Conservation (phyloP, 2,797 vertebrate genomes). For the Hydrocynus forskahlii region DNA sequence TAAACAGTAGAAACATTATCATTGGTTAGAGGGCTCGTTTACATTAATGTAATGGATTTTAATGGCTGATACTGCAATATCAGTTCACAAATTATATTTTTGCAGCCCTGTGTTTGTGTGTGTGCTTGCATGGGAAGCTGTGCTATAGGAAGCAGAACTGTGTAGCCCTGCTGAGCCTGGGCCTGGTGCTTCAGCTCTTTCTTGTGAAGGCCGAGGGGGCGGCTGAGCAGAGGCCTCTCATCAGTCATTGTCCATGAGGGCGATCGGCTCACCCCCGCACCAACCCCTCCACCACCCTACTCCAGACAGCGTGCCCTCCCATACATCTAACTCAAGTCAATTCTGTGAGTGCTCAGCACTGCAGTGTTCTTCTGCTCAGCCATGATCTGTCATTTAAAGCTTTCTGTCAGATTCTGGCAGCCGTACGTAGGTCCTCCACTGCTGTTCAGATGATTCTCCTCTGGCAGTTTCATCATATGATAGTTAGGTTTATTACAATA, state of each 20-base stretch:
- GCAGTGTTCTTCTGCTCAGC: conserved; percentile 29
- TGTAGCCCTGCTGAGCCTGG: conserved; percentile 15
- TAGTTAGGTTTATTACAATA: not conserved
- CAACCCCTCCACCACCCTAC: conserved; percentile 24
- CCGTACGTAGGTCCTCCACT: not conserved
- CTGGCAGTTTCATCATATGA: not conserved
- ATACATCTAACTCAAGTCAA: conserved; percentile 47
- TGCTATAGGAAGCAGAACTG: not conserved
- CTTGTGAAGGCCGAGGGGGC: conserved; percentile 16
- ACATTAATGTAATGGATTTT: not conserved
- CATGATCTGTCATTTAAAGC: conserved; percentile 25
- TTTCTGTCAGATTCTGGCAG: conserved; percentile 12
- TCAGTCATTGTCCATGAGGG: conserved; percentile 44
- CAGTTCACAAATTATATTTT: not conserved
- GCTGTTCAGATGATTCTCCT: not conserved
- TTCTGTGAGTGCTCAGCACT: conserved; percentile 29
- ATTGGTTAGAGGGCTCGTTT: not conserved
- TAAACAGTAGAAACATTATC: not conserved
- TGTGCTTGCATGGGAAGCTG: not conserved
- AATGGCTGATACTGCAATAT: not conserved
- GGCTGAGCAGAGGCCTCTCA: conserved; percentile 34
- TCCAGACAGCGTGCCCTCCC: conserved; percentile 42
- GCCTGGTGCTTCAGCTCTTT: conserved; percentile 21
- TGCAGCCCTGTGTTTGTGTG: not conserved
- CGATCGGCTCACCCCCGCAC: conserved; percentile 22